A percentile compares a stretch with the other conserved stretches of the same genome.
phyloP scores from a whole-genome alignment of 2,888 invertebrate species.

The Eristalis intricaria region DNA sequence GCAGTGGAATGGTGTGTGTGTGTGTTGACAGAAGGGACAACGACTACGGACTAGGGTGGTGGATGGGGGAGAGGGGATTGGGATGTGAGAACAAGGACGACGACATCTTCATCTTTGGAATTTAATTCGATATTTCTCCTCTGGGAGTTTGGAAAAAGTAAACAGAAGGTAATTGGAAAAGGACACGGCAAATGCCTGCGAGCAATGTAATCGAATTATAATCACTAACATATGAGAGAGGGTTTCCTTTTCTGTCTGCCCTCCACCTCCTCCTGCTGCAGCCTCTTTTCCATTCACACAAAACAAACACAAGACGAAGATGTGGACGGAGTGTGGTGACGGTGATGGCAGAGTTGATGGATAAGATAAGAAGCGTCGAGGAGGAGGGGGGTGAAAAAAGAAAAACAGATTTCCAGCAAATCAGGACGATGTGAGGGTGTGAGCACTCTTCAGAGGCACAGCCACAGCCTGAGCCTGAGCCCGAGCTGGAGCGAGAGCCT shows the following conservation, averaged over 20 bases:
- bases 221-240: constrained; percentile 67
- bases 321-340: not conserved
- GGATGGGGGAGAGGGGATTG: too few relatives aligned
- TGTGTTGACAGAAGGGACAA: constrained; percentile 23
- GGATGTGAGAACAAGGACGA: not conserved
- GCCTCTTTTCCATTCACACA: constrained; percentile 42
- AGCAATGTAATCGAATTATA: constrained; percentile 71
- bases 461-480: not conserved
- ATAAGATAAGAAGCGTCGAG: constrained; percentile 1
- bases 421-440: constrained; percentile 53
- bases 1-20: not conserved
- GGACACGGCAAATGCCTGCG: constrained; percentile 66
- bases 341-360: not conserved
- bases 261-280: not conserved
- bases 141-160: constrained; percentile 65
- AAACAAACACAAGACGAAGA: constrained; percentile 52
- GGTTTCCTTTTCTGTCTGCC: constrained; percentile 17
- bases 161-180: constrained; percentile 72
- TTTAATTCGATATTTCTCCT: constrained; percentile 69
- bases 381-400: not conserved
- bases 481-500: not conserved
- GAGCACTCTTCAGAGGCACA: constrained; percentile 39
- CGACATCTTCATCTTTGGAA: constrained; percentile 60
- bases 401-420: constrained; percentile 60
- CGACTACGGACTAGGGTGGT: not conserved